Base-by-base conservation (phyloP, 2,888 invertebrate genomes). In the Panopea generosa region DNA sequence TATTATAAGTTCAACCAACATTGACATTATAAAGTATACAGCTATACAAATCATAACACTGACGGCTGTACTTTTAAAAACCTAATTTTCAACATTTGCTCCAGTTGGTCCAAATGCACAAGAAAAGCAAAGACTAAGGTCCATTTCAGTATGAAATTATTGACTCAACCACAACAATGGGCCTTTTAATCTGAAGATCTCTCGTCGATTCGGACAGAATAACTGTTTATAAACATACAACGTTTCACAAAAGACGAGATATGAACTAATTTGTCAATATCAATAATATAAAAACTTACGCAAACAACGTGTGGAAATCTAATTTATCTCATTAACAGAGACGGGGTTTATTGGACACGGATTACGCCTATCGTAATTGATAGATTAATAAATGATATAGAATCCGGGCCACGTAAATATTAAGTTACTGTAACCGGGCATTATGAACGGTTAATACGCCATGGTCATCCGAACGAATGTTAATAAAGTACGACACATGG, bases 351-450 rank as follows among this genome's bases (percentile, higher is more conserved):
- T 11, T 11, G 38, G 47, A 38, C 27, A 9, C 29, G 55, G 20
- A 27, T n/a, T n/a, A n/a, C n/a, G n/a, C n/a, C n/a, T n/a, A n/a
- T n/a, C 16, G 27, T 52, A 47, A 56, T 66, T 66, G 26, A 29
- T 4, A 55, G 55, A 66, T 66, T 66, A 56, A 56, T 56, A 29
- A 53, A 20, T 55, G 55, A 55, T 66, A 47, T 45, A 66, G 24
- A 66, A 66, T 66, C 49, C 66, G 55, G 66, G 38, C 66, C 56
- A 66, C 22, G 33, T 66, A 45, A 56, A 66, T 53, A 66, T 52
- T 26, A 24, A 29, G 27, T 45, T 63, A 27, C 11, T 33, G 22
- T 43, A 43, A n/a, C n/a, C n/a, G n/a, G n/a, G n/a, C n/a, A n/a
- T n/a, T n/a, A n/a, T n/a, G n/a, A n/a, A n/a, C n/a, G n/a, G n/a